Percentiles rank a stretch among this genome's conserved stretches.
Conservation (phyloP, 2,888 invertebrate genomes). For the Catocala fraxini region DNA sequence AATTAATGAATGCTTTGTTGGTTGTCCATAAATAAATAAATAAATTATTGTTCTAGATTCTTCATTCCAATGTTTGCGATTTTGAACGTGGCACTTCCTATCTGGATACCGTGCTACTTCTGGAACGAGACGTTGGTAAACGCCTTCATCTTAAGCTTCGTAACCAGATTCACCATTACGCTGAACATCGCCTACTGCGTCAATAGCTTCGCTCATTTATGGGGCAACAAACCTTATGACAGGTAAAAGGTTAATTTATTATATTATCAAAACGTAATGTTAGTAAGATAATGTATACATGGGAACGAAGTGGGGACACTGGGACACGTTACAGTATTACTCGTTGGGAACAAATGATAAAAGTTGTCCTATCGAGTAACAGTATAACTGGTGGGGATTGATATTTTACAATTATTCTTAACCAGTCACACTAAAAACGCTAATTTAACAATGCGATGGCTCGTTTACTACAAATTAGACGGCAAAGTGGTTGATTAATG, state of each 20-base stretch:
- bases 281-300: background rate
- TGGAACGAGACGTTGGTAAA: constrained; percentile 94
- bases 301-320: too few species aligned
- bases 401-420: too few species aligned
- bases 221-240: constrained; percentile 97
- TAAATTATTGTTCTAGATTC: constrained; percentile 79
- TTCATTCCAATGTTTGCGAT: constrained; percentile 91
- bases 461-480: too few species aligned
- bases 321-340: too few species aligned
- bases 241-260: constrained; percentile 81
- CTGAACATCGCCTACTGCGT: constrained; percentile 97
- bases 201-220: constrained; percentile 98
- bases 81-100: constrained; percentile 90
- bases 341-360: too few species aligned
- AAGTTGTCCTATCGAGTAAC: too few species aligned
- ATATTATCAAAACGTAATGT: background rate
- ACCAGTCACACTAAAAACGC: too few species aligned
- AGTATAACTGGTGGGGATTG: too few species aligned
- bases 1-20: background rate
- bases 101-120: constrained; percentile 92
- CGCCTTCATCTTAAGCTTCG: constrained; percentile 95
- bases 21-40: background rate
- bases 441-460: too few species aligned
- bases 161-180: constrained; percentile 93
- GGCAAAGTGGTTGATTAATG: too few species aligned